phyloP scores from a whole-genome alignment of 2,113 vertebrate genomes.

The Pteropus alecto region DNA sequence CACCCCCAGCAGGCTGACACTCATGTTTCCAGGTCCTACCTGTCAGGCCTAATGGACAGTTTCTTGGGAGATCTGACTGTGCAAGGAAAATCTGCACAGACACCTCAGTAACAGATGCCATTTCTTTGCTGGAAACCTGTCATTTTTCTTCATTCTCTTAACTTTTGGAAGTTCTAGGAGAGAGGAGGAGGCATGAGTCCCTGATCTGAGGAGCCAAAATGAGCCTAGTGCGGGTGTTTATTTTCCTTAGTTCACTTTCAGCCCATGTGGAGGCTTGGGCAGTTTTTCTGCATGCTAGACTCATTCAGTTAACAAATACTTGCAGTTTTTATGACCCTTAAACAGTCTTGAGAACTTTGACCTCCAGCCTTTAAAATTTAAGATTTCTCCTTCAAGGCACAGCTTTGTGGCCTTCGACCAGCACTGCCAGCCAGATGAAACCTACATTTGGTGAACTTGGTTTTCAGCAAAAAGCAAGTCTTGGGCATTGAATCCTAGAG shows the following conservation, averaged over 20 bases:
- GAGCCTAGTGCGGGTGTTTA: not conserved
- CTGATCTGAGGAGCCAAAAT: not conserved
- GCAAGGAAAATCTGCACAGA: not conserved
- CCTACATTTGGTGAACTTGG: not conserved
- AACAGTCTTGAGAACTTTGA: not conserved
- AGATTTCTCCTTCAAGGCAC: not conserved
- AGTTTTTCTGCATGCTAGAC: not conserved
- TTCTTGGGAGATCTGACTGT: not conserved
- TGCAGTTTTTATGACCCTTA: not conserved
- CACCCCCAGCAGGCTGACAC: not conserved
- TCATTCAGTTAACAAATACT: constrained; percentile 1
- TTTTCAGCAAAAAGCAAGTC: not conserved
- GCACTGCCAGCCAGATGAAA: not conserved
- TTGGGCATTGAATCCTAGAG: not conserved
- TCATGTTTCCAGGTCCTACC: too few relatives aligned
- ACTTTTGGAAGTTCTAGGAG: not conserved
- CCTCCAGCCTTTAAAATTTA: not conserved
- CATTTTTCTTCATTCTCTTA: not conserved
- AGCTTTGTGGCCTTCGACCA: not conserved
- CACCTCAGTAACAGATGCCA: not conserved
- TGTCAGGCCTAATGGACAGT: not conserved
- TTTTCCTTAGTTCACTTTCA: not conserved
- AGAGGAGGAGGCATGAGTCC: not conserved
- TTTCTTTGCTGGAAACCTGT: not conserved
- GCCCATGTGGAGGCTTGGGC: not conserved